phyloP scores from a whole-genome alignment of 2,797 vertebrate species.

The Buceros bicornis region DNA sequence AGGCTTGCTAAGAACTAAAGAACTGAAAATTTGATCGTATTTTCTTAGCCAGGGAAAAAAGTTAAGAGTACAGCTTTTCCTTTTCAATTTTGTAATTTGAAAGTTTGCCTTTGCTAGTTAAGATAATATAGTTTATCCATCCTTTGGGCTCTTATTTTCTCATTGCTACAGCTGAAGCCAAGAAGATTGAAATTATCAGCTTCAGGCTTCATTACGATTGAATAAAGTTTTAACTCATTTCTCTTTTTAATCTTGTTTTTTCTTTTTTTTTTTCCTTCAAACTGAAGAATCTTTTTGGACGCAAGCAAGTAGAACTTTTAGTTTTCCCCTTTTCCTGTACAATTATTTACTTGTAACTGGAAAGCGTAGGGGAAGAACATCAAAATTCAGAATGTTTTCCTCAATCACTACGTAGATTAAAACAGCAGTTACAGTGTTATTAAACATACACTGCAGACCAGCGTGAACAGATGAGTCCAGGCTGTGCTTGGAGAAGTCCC shows the following conservation, averaged over 20 bases:
- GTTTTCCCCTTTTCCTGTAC: not conserved
- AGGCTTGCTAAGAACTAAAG: constrained; percentile 24
- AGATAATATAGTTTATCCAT: constrained; percentile 58
- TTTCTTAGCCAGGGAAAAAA: not conserved
- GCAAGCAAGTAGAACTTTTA: not conserved
- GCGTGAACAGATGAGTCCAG: not conserved
- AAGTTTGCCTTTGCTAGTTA: constrained; percentile 45
- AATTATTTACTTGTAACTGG: not conserved
- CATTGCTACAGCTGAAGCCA: constrained; percentile 31
- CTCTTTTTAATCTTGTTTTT: not conserved
- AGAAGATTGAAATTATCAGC: constrained; percentile 51
- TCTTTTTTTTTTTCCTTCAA: not conserved
- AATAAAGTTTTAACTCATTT: not conserved
- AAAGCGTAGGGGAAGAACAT: not conserved
- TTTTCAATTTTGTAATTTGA: constrained; percentile 38
- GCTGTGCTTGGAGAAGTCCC: not conserved
- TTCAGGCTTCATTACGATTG: constrained; percentile 56
- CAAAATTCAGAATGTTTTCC: not conserved
- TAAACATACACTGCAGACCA: not conserved
- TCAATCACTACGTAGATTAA: not conserved
- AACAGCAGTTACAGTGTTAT: not conserved
- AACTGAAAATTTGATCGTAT: not conserved
- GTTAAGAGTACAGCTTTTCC: constrained; percentile 24
- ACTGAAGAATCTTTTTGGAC: not conserved
- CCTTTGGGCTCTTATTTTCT: constrained; percentile 65